Conservation (phyloP, 2,888 invertebrate species). For the Xanthia icteritia region DNA sequence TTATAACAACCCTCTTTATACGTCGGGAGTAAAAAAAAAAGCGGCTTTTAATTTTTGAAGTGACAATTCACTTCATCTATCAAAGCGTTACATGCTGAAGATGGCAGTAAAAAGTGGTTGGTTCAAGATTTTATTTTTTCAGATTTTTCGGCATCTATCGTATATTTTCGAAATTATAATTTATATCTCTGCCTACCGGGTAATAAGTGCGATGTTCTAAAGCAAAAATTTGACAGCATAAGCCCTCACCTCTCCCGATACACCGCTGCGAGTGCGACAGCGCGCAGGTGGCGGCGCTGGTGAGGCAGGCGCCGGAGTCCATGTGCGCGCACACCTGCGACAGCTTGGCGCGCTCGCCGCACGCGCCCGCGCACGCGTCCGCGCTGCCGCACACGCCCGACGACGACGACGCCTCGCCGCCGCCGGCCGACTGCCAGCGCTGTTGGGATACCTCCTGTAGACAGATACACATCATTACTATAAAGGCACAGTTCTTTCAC, state of each 20-base stretch:
- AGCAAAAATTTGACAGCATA: neutral
- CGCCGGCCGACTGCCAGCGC: conserved; percentile 82
- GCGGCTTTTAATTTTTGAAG: neutral
- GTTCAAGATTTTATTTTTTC: too few relatives aligned
- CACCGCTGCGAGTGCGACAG: conserved; percentile 85
- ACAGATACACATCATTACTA: neutral
- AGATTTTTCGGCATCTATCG: too few relatives aligned
- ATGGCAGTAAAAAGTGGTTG: neutral
- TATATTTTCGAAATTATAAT: neutral
- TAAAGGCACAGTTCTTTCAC: too few relatives aligned
- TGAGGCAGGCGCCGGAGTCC: conserved; percentile 86
- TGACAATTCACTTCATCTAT: neutral
- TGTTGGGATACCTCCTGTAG: conserved; percentile 83
- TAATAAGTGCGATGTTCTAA: neutral
- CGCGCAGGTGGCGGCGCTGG: conserved; percentile 82
- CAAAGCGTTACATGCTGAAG: neutral
- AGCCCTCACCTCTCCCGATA: conserved; percentile 83
- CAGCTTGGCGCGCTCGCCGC: conserved; percentile 80
- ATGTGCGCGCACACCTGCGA: conserved; percentile 85
- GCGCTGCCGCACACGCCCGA: conserved; percentile 71
- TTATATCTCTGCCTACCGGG: neutral
- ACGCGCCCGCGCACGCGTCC: conserved; percentile 74
- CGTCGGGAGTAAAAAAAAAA: neutral
- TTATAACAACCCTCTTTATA: neutral
- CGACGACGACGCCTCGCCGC: conserved; percentile 78